Conservation (phyloP, 2,888 invertebrate species). For the Augiades crinisus region DNA sequence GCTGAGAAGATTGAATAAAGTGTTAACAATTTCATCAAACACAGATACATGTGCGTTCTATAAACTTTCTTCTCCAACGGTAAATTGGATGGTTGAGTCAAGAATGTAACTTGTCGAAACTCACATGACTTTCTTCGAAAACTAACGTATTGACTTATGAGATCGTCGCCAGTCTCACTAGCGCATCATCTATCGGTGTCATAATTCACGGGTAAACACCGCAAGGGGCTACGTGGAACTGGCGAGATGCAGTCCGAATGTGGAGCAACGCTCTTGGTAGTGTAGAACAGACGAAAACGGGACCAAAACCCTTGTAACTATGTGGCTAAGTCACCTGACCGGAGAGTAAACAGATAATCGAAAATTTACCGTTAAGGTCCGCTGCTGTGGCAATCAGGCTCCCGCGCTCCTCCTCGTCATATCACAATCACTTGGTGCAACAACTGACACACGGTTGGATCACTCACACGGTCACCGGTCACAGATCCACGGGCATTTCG, state of each 20-base stretch:
- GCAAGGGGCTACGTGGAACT: conserved; percentile 52
- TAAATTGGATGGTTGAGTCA: conserved; percentile 51
- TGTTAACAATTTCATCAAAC: conserved; percentile 46
- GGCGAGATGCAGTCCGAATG: conserved; percentile 35
- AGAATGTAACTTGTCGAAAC: conserved; percentile 41
- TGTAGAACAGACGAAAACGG: conserved; percentile 22
- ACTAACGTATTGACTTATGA: conserved; percentile 37
- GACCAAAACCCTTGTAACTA: conserved; percentile 35
- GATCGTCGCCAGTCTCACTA: conserved; percentile 17
- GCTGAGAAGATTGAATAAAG: conserved; percentile 47
- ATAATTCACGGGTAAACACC: conserved; percentile 74
- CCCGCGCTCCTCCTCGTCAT: conserved; percentile 59
- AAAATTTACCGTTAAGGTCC: conserved; percentile 78
- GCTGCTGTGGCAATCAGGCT: conserved; percentile 53
- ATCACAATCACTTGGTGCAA: conserved; percentile 46
- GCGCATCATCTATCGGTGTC: conserved; percentile 53
- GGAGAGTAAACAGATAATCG: conserved; percentile 69
- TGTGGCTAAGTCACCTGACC: conserved; percentile 62
- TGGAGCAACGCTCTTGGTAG: conserved; percentile 27
- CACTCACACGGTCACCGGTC: conserved; percentile 69
- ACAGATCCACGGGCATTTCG: conserved; percentile 66
- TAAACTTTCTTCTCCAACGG: conserved; percentile 69
- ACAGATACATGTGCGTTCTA: conserved; percentile 41
- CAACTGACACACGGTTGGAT: conserved; percentile 58
- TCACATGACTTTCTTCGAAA: conserved; percentile 48